Percentiles rank a stretch among this genome's conserved stretches.
phyloP scores from a whole-genome alignment of 2,888 invertebrate genomes.

The Amaurobius ferox region DNA sequence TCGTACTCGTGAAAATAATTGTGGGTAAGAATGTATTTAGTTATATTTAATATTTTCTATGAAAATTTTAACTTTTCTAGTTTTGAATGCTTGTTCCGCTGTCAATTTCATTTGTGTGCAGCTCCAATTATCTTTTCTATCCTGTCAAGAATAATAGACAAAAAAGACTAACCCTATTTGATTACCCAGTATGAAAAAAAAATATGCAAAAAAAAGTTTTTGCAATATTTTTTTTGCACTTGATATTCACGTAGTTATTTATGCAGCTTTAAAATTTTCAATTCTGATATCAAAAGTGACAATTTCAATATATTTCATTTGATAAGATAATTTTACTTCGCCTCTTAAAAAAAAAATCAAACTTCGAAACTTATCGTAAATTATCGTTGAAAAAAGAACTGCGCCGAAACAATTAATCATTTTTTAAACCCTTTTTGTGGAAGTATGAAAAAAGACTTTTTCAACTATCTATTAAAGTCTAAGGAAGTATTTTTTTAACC shows the following conservation, averaged over 20 bases:
- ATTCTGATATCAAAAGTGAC: background rate
- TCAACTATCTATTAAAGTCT: background rate
- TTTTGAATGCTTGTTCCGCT: too few relatives aligned
- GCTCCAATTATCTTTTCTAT: too few relatives aligned
- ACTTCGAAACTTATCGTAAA: background rate
- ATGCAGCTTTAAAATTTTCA: background rate
- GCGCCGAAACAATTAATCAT: conserved; percentile 1
- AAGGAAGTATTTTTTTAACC: background rate
- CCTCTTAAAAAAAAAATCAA: background rate
- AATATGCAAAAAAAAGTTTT: too few relatives aligned
- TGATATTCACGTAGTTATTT: background rate
- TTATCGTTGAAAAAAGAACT: background rate
- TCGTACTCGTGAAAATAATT: too few relatives aligned
- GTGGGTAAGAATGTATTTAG: too few relatives aligned
- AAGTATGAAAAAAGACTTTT: background rate
- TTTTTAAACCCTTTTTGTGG: background rate
- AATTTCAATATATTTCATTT: background rate
- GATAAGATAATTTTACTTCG: background rate
- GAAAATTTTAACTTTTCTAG: too few relatives aligned
- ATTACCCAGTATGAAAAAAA: too few relatives aligned
- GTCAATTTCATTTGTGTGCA: too few relatives aligned
- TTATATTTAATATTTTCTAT: too few relatives aligned
- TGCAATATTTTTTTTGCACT: too few relatives aligned
- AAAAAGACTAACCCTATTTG: too few relatives aligned
- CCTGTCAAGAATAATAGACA: too few relatives aligned